Evolutionary conservation across 2,113 vertebrate genomes (phyloP), one percentile per base, ranked within the genome.

Genomic region (Rousettus leschenaultii): DNA sequence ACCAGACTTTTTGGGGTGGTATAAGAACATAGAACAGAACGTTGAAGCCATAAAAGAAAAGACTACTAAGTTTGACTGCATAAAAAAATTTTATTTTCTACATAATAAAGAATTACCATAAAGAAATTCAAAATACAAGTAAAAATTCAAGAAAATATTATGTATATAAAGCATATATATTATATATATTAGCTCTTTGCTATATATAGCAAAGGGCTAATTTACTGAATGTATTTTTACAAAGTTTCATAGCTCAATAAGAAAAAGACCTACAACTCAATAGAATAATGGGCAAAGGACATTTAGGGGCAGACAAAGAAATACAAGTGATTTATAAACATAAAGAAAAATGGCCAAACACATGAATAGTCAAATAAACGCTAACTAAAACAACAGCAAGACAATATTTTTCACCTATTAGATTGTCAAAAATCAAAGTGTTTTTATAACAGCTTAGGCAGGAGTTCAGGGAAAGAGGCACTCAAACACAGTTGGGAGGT

Each of bases 351-450:
- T 33, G n/a, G 26, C 19, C 8, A 79, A 63, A 3, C 18, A 5
- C 38, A 30, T 33, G 38, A 75, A 63, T 95, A 88, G 91, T 85
- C 93, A 95, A 96, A 68, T 53, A 85, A 68, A 84, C 19, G 14
- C 7, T 92, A 84, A 70, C 45, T 73, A 92, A 75, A 96, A 80
- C 18, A 91, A 61, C 13, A 45, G 45, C 22, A 85, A 92, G n/a
- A 40, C 85, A 71, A 70, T 73, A 75, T 94, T 96, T 96, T 95
- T 89, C 26, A 75, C 26, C 53, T 93, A n/a, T 91, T 61, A 57
- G 59, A 53, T 53, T 88, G 45, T 83, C 77, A 79, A 89, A 77
- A 43, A 82, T 86, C 22, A 77, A 43, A 70, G n/a, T 21, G 22
- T 38, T 95, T 88, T 82, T 28, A 33, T 35, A 71, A 38, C 5